Percentiles rank a stretch among this genome's conserved stretches.
Conservation (phyloP, 23 tunicate species). For the Clavelina lepadiformis region DNA sequence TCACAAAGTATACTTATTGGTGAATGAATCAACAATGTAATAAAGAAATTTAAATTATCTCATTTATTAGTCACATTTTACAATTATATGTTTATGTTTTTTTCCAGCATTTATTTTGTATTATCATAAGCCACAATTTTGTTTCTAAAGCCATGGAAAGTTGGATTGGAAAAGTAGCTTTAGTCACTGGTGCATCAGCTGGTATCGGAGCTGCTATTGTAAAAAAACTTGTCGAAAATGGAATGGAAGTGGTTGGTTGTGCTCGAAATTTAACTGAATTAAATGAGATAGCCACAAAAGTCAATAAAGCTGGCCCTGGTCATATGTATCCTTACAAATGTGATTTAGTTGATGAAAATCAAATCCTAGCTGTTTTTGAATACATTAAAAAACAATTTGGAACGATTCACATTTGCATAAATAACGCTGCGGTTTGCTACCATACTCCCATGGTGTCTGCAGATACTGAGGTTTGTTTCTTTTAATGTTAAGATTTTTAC, state of each 20-base stretch:
- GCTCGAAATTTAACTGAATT: conserved; percentile 20
- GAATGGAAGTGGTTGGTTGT: conserved; percentile 55
- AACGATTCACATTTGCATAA: conserved; percentile 38
- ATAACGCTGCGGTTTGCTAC: conserved; percentile 35
- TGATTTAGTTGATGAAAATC: conserved; percentile 29
- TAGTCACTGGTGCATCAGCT: conserved; percentile 54
- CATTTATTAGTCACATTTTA: too few species aligned
- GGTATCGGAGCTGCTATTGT: conserved; percentile 48
- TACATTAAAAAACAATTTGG: conserved; percentile 39
- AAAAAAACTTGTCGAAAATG: conserved; percentile 21
- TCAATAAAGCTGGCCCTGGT: conserved; percentile 16
- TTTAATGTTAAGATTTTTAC: too few species aligned
- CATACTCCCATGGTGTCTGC: conserved; percentile 15
- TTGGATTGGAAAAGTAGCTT: conserved; percentile 46
- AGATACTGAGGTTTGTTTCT: too few species aligned
- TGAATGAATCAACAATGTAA: too few species aligned
- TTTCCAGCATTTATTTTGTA: too few species aligned
- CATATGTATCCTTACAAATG: conserved; percentile 32
- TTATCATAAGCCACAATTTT: too few species aligned
- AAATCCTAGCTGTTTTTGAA: conserved; percentile 31
- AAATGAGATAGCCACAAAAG: conserved; percentile 24
- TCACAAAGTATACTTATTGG: too few species aligned
- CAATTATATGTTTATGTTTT: too few species aligned
- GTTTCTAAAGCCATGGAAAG: conserved; percentile 34
- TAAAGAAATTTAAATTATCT: too few species aligned